Conservation (phyloP, 2,113 vertebrate species). For the Ornithorhynchus anatinus region DNA sequence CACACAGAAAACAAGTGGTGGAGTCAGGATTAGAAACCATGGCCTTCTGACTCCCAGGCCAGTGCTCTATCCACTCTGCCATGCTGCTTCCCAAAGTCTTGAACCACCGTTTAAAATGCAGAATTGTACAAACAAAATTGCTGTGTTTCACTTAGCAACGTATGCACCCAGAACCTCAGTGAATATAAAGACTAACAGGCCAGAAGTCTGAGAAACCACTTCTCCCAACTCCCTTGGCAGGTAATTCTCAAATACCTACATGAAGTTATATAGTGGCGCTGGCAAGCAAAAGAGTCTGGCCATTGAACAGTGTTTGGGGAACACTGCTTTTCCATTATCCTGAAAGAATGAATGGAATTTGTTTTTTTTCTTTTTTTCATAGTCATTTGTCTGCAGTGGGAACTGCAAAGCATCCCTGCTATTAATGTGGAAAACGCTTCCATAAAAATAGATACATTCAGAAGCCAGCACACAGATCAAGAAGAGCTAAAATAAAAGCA, state of each 20-base stretch:
- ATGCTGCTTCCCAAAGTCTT: no score
- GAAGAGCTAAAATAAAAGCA: no score
- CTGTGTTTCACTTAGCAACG: not conserved
- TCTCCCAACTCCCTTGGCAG: conserved; percentile 33
- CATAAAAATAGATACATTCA: no score
- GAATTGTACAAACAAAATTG: not conserved
- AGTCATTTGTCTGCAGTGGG: conserved; percentile 6
- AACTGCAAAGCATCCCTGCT: conserved; percentile 2
- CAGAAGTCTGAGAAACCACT: conserved; percentile 44
- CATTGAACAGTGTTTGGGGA: conserved; percentile 49
- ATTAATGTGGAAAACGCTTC: no score
- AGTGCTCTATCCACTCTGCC: no score
- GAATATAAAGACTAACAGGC: conserved; percentile 21
- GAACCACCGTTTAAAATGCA: not conserved
- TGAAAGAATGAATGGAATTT: conserved; percentile 44
- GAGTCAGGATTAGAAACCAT: no score
- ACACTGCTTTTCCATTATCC: conserved; percentile 48
- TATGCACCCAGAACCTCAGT: conserved; percentile 21
- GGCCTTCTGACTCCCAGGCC: no score
- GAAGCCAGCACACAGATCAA: no score
- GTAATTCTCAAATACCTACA: conserved; percentile 33
- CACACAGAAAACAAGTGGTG: no score
- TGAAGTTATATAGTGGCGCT: conserved; percentile 45
- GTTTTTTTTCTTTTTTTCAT: no score
- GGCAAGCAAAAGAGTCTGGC: conserved; percentile 50